Evolutionary conservation across 2,113 vertebrate genomes (phyloP).

Genomic region (Cyanistes caeruleus): DNA sequence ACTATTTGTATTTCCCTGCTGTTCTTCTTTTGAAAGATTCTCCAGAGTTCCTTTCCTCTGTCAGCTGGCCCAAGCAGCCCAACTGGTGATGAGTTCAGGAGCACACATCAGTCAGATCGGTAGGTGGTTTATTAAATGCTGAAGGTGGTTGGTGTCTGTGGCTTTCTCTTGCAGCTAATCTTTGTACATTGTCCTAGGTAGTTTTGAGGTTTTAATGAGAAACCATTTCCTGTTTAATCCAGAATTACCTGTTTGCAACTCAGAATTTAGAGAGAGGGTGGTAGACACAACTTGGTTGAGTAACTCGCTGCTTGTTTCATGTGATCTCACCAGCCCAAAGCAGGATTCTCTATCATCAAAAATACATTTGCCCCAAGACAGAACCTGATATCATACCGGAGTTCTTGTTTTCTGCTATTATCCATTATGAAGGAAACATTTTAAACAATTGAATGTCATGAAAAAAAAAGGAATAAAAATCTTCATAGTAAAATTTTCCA

Average conservation of each 20-base stretch:
- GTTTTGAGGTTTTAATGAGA: background rate
- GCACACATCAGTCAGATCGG: background rate
- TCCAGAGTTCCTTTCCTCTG: conserved; percentile 41
- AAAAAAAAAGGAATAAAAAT: background rate
- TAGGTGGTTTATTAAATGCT: background rate
- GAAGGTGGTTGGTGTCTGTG: background rate
- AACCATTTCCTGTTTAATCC: background rate
- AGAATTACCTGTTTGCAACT: background rate
- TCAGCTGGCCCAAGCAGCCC: conserved; percentile 26
- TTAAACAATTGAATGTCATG: background rate
- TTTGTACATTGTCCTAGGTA: background rate
- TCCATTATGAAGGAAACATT: background rate
- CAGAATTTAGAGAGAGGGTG: background rate
- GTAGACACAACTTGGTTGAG: background rate
- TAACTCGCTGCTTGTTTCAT: background rate
- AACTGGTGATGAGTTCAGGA: background rate
- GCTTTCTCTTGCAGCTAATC: background rate
- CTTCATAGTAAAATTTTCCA: background rate
- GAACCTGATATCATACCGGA: background rate
- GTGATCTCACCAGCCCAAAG: background rate
- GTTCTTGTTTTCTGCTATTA: background rate
- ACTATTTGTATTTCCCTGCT: background rate
- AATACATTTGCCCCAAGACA: background rate
- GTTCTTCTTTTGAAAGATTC: conserved; percentile 52
- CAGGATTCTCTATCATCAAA: background rate